These are phyloP conservation scores for Sepiola atlantica DNA, from an alignment of 2,888 invertebrate species.

Conservation along the genomic window DNA sequence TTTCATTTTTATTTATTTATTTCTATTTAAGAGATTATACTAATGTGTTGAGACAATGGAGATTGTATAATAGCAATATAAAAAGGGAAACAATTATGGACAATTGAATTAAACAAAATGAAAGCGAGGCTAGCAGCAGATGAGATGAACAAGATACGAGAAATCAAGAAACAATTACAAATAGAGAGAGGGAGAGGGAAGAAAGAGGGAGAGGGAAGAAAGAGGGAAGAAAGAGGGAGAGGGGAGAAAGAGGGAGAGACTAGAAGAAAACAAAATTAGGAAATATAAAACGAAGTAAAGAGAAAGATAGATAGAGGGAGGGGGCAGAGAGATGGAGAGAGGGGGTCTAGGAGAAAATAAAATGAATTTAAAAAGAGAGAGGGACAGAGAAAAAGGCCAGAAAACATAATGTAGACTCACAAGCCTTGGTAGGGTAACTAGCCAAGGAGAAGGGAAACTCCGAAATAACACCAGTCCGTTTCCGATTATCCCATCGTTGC, in stretches of 20 bases:
- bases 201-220: background rate
- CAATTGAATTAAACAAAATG: background rate
- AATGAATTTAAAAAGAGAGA: too few species aligned
- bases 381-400: background rate
- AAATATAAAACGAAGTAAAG: background rate
- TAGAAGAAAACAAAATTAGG: background rate
- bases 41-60: background rate
- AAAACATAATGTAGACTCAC: too few species aligned
- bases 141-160: background rate
- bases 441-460: too few species aligned
- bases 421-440: too few species aligned
- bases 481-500: too few species aligned
- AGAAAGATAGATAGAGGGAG: background rate
- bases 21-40: background rate
- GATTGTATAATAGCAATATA: background rate
- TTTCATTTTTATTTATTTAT: background rate
- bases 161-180: background rate
- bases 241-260: background rate
- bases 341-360: too few species aligned
- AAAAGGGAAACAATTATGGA: background rate
- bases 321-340: background rate
- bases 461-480: too few species aligned
- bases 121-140: background rate
- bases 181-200: background rate
- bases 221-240: background rate